These are phyloP conservation scores for Dendronephthya gigantea DNA, from an alignment of 64 coral and sea anemone species.

Conservation along the genomic window DNA sequence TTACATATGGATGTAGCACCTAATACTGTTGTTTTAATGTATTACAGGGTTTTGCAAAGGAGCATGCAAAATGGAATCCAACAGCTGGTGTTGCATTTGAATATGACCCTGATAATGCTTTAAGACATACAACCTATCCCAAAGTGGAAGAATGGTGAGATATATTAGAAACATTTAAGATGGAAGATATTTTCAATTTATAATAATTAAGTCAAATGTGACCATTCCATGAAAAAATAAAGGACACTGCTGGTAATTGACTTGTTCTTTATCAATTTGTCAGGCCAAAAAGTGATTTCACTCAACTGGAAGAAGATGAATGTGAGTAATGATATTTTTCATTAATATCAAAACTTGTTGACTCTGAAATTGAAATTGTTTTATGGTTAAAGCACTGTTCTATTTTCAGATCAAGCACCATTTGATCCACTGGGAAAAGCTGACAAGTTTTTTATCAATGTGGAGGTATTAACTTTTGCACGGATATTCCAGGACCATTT, in stretches of 20 bases:
- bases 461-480: slow-evolving; percentile 87
- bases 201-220: too few relatives aligned
- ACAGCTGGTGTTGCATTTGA: slow-evolving; percentile 95
- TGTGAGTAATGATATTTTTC: slow-evolving; percentile 41
- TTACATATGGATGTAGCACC: too few relatives aligned
- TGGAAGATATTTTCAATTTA: not conserved
- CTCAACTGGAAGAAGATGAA: slow-evolving; percentile 57
- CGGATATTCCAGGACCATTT: too few relatives aligned
- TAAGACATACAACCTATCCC: slow-evolving; percentile 89
- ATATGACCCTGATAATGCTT: slow-evolving; percentile 92
- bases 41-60: slow-evolving; percentile 85
- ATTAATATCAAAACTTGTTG: too few relatives aligned
- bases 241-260: not conserved
- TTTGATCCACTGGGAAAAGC: slow-evolving; percentile 96
- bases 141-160: slow-evolving; percentile 86
- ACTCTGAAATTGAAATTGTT: not conserved
- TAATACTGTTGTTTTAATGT: not conserved
- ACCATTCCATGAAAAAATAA: too few relatives aligned
- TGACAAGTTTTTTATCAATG: slow-evolving; percentile 93
- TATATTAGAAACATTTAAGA: not conserved
- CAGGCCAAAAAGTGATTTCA: slow-evolving; percentile 97
- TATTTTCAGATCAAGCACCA: slow-evolving; percentile 74
- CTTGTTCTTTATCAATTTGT: not conserved
- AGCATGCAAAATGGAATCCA: slow-evolving; percentile 98
- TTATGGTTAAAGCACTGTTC: not conserved